Evolutionary conservation across 2,113 vertebrate genomes (phyloP), one percentile per base, ranked within the genome.

Genomic region (Herpetotheres cachinnans): DNA sequence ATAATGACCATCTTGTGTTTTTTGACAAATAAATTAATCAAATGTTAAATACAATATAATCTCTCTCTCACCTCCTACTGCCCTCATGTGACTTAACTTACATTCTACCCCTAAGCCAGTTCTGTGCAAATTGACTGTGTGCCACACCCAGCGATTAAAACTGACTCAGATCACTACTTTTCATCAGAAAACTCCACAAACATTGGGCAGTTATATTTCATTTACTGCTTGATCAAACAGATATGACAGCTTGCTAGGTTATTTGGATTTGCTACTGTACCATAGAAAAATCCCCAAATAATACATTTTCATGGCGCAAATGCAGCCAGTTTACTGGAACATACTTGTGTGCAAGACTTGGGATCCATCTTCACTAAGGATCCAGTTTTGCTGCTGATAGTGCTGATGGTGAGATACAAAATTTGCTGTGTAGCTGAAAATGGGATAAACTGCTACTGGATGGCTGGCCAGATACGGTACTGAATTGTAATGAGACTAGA

Each of bases 191-290:
- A 73, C 26, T 66, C 78, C 50, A 55, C 1, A 4, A 83, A 73
- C 50, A 76, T 4, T 62, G 78, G 66, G 61, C 78, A 90, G 38
- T 22, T 85, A 29, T 78, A 96, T 91, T 95, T 90, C 74, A 94
- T 91, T 90, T 91, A 65, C 42, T 77, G 54, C 91, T 89, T 90
- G 70, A 93, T 63, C 70, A 93, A 90, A 81, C n/a, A 83, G 66
- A 56, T 66, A 76, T 2, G 42, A 91, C n/a, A 72, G 74, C 50
- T 83, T 70, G 38, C 46, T 40, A 46, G 47, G 69, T 47, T 77
- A 88, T 82, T 59, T 80, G 71, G 78, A 73, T 95, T 80, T 69
- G 59, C 58, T 77, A 73, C 54, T 4, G 5, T 18, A 79, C 26
- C 54, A 65, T 1, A 84, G 29, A 85, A 92, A 94, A 91, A 89